A percentile compares a stretch with the other conserved stretches of the same genome.
These are phyloP conservation scores for Merodon equestris DNA, from an alignment of 2,888 invertebrate genomes.

Conservation along the genomic window DNA sequence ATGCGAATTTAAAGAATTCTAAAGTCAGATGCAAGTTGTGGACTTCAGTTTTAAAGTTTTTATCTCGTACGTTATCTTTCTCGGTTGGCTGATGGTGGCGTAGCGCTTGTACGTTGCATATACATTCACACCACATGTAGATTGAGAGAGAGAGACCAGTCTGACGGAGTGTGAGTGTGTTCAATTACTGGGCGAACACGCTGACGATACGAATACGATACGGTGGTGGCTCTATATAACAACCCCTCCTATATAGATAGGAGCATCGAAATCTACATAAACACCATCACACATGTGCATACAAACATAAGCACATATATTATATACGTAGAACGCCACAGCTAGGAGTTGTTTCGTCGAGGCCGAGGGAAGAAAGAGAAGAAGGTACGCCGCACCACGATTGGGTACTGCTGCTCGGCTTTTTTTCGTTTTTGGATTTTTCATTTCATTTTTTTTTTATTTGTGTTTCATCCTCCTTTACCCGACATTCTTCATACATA, in stretches of 20 bases:
- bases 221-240: conserved; percentile 55
- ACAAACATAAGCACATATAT: conserved; percentile 14
- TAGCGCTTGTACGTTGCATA: conserved; percentile 53
- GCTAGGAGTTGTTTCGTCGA: not conserved
- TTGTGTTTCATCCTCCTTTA: conserved; percentile 60
- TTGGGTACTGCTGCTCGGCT: conserved; percentile 51
- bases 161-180: conserved; percentile 62
- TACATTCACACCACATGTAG: not conserved
- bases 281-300: conserved; percentile 7
- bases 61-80: conserved; percentile 64
- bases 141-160: conserved; percentile 40
- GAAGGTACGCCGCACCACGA: conserved; percentile 38
- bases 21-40: not conserved
- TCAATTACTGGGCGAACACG: conserved; percentile 59
- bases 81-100: conserved; percentile 60
- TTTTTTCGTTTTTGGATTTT: conserved; percentile 13
- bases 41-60: conserved; percentile 40
- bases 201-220: conserved; percentile 26
- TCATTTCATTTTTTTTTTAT: conserved; percentile 56
- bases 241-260: conserved; percentile 31
- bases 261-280: conserved; percentile 21
- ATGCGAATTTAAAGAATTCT: not conserved
- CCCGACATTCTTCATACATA: conserved; percentile 35
- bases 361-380: conserved; percentile 15
- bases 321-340: conserved; percentile 19